These are phyloP conservation scores for Azemiops feae DNA, from an alignment of 2,113 vertebrate genomes.

Conservation along the genomic window DNA sequence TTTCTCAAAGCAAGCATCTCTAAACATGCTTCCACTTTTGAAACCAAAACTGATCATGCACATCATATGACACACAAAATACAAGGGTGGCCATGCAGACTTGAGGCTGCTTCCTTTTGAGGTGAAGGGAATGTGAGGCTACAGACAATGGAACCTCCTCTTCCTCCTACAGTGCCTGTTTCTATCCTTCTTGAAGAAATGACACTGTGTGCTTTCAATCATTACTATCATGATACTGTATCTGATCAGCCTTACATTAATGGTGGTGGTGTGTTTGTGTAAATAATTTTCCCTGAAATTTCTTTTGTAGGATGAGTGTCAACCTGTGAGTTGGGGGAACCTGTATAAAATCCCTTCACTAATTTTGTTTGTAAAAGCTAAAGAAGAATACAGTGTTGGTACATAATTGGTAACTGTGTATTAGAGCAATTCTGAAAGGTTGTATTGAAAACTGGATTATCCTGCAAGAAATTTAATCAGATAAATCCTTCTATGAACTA, in stretches of 20 bases:
- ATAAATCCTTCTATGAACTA: not conserved
- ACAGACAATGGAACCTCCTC: not conserved
- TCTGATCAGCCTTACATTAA: no score
- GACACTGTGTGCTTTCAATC: no score
- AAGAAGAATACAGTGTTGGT: no score
- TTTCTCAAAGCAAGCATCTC: not conserved
- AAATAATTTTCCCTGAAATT: no score
- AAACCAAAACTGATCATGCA: not conserved
- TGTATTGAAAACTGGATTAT: not conserved
- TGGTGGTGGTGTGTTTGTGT: no score
- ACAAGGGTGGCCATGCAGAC: not conserved
- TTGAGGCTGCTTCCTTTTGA: not conserved
- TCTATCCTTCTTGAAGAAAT: not conserved
- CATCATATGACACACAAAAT: not conserved
- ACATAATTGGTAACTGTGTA: no score
- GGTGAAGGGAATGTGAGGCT: not conserved
- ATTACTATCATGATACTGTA: no score
- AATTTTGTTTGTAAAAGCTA: no score
- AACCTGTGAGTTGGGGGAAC: no score
- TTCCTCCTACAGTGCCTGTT: not conserved
- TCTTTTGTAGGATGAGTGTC: no score
- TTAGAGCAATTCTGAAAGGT: no score
- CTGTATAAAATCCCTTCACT: no score
- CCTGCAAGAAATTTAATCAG: not conserved
- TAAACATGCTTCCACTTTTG: not conserved